Evolutionary conservation across 2,888 invertebrate species (phyloP).

Genomic region (Lithophane socia): DNA sequence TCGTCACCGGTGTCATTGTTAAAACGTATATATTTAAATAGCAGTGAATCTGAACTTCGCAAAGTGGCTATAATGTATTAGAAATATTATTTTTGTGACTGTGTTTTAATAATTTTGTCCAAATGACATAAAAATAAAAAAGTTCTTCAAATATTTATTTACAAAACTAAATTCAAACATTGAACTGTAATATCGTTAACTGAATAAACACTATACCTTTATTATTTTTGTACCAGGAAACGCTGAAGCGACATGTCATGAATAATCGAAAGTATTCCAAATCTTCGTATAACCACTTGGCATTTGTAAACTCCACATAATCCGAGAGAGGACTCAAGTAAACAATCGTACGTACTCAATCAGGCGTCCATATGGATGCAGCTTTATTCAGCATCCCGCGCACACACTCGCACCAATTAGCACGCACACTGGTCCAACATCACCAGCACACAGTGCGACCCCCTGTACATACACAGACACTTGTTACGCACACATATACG

Average conservation of each 20-base stretch:
- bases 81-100: neutral
- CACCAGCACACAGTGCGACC: constrained; percentile 3
- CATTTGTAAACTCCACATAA: constrained; percentile 57
- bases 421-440: constrained; percentile 66
- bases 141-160: neutral
- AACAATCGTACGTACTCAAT: constrained; percentile 72
- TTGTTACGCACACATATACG: no score
- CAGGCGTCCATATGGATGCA: constrained; percentile 72
- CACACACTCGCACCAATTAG: constrained; percentile 70
- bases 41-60: neutral
- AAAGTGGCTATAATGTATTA: neutral
- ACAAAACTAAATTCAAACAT: neutral
- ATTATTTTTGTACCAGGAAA: constrained; percentile 21
- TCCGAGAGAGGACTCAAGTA: constrained; percentile 58
- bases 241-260: constrained; percentile 41
- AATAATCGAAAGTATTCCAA: constrained; percentile 66
- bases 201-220: constrained; percentile 13
- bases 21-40: neutral
- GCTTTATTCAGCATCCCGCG: constrained; percentile 84
- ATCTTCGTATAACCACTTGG: constrained; percentile 63
- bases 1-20: neutral
- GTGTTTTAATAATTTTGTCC: neutral
- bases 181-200: constrained; percentile 2
- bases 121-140: neutral
- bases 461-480: no score